Conservation (phyloP, 2,888 invertebrate genomes). For the Agrochola lota region DNA sequence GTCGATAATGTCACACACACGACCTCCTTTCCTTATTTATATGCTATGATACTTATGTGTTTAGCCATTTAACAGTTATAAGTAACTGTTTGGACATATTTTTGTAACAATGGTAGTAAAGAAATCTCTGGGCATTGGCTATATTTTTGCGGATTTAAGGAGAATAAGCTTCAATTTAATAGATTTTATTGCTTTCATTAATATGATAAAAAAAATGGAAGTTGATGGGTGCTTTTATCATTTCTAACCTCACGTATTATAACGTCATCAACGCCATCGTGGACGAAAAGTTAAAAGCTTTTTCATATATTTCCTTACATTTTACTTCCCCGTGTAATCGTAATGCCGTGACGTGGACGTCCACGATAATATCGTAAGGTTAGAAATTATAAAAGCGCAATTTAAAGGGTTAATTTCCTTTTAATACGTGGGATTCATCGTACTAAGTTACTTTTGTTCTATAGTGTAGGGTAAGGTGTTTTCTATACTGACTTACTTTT, state of each 20-base stretch:
- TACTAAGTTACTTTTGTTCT: neutral
- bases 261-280: no score
- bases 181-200: neutral
- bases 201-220: no score
- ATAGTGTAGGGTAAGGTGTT: neutral
- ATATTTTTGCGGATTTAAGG: neutral
- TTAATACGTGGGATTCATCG: neutral
- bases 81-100: slow-evolving; percentile 53
- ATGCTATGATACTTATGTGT: slow-evolving; percentile 37
- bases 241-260: no score
- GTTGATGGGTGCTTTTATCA: no score
- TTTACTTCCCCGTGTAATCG: no score
- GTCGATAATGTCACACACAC: slow-evolving; percentile 32
- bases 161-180: neutral
- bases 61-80: slow-evolving; percentile 48
- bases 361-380: no score
- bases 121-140: slow-evolving; percentile 8
- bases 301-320: no score
- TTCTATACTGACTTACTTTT: neutral
- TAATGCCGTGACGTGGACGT: no score
- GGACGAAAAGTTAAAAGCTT: no score
- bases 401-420: neutral
- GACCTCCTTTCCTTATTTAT: slow-evolving; percentile 58
- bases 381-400: neutral
- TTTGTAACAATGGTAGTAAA: slow-evolving; percentile 33